Conservation (phyloP, 2,888 invertebrate genomes). For the Cordilura impudica region DNA sequence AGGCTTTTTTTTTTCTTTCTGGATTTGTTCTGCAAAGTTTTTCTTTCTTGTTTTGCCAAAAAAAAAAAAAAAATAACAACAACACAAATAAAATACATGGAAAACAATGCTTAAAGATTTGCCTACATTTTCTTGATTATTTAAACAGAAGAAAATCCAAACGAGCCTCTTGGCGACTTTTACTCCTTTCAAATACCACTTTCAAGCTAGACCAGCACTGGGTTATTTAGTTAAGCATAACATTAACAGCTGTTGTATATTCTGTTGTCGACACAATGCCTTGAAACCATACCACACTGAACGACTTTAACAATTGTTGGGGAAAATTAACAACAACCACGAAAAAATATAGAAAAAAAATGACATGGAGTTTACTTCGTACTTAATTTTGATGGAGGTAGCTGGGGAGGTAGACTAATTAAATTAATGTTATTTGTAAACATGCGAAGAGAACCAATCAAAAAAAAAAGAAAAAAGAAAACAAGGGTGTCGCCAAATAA, state of each 20-base stretch:
- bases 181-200: slow-evolving; percentile 37
- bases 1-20: not conserved
- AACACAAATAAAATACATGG: too few relatives aligned
- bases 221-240: slow-evolving; percentile 15
- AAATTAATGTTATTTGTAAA: slow-evolving; percentile 55
- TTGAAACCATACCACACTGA: not conserved
- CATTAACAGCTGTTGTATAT: slow-evolving; percentile 39
- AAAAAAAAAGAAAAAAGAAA: not conserved
- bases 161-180: slow-evolving; percentile 44
- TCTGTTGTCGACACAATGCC: slow-evolving; percentile 10
- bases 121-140: slow-evolving; percentile 6
- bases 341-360: not conserved
- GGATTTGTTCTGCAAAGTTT: not conserved
- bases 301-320: slow-evolving; percentile 8
- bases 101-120: not conserved
- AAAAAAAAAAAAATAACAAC: not conserved
- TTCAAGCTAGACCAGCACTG: not conserved
- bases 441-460: slow-evolving; percentile 27
- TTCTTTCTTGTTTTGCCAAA: not conserved
- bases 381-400: not conserved
- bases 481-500: slow-evolving; percentile 17
- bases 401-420: slow-evolving; percentile 48
- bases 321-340: not conserved
- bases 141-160: slow-evolving; percentile 7
- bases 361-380: not conserved